Evolutionary conservation across 2,113 vertebrate genomes (phyloP).

Genomic region (Parus major): DNA sequence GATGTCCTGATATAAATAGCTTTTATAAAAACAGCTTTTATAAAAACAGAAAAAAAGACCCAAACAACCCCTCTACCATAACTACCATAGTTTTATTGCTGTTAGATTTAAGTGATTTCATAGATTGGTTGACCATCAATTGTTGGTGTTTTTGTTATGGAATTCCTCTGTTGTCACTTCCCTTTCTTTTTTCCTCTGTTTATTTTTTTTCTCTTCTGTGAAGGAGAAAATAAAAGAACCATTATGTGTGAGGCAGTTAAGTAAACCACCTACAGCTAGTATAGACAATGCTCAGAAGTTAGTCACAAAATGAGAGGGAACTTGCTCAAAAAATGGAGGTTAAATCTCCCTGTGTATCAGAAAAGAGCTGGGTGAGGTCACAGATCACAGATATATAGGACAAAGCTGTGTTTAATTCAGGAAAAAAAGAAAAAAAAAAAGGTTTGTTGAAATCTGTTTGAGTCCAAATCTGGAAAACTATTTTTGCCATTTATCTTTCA

Average conservation of each 20-base stretch:
- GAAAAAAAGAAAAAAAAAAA: not conserved
- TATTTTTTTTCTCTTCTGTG: not conserved
- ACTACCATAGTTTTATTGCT: not conserved
- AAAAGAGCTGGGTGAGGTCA: not conserved
- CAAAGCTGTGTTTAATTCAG: not conserved
- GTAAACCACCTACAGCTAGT: not conserved
- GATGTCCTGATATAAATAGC: not conserved
- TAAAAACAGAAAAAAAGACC: not conserved
- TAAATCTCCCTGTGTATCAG: not conserved
- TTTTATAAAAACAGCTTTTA: not conserved
- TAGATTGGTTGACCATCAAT: not conserved
- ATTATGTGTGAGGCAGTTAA: not conserved
- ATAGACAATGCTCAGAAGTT: not conserved
- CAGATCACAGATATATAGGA: not conserved
- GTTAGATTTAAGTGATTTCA: not conserved
- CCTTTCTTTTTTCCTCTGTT: not conserved
- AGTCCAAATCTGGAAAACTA: constrained; percentile 9
- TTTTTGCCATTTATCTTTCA: constrained; percentile 17
- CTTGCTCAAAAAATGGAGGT: not conserved
- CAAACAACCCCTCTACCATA: not conserved
- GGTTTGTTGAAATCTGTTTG: not conserved
- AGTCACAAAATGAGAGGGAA: not conserved
- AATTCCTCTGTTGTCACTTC: not conserved
- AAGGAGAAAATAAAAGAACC: not conserved
- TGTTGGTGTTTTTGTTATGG: not conserved